Evolutionary conservation across 2,797 vertebrate genomes (phyloP).

Genomic region (Fistularia commersonii): DNA sequence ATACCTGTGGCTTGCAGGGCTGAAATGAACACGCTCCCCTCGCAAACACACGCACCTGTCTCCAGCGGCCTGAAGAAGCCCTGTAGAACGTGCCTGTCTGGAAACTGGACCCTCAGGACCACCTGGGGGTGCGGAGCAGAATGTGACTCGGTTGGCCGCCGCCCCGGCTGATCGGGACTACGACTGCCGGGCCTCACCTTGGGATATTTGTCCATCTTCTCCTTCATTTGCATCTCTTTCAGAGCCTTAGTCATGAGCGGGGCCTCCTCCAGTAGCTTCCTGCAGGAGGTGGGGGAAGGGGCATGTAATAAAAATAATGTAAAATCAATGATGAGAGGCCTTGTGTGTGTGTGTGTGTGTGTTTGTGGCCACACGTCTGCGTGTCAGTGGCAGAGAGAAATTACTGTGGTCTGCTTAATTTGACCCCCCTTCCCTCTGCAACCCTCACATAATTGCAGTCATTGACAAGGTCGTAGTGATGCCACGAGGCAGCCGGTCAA

Average conservation of each 20-base stretch:
- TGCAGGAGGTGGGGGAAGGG: conserved; percentile 42
- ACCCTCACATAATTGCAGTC: conserved; percentile 58
- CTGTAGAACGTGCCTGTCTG: conserved; percentile 89
- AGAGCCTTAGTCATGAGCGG: conserved; percentile 86
- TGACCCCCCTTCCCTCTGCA: conserved; percentile 23
- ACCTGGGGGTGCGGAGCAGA: conserved; percentile 73
- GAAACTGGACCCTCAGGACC: conserved; percentile 89
- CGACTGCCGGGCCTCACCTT: conserved; percentile 73
- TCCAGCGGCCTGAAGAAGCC: conserved; percentile 90
- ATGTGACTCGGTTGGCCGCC: not conserved
- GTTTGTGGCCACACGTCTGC: not conserved
- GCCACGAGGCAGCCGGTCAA: conserved; percentile 45
- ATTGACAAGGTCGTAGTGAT: conserved; percentile 49
- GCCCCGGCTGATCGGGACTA: no score
- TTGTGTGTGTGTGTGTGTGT: conserved; percentile 38
- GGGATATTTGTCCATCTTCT: conserved; percentile 88
- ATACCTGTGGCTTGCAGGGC: conserved; percentile 66
- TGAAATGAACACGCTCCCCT: conserved; percentile 46
- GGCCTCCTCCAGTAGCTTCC: conserved; percentile 86
- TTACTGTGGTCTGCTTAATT: conserved; percentile 63
- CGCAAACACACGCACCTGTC: conserved; percentile 69
- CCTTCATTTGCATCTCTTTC: conserved; percentile 82
- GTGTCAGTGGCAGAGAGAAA: conserved; percentile 44
- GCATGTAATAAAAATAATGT: conserved; percentile 10
- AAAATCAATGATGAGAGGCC: not conserved